Conservation (phyloP, 2,113 vertebrate genomes). For the Spilogale gracilis region DNA sequence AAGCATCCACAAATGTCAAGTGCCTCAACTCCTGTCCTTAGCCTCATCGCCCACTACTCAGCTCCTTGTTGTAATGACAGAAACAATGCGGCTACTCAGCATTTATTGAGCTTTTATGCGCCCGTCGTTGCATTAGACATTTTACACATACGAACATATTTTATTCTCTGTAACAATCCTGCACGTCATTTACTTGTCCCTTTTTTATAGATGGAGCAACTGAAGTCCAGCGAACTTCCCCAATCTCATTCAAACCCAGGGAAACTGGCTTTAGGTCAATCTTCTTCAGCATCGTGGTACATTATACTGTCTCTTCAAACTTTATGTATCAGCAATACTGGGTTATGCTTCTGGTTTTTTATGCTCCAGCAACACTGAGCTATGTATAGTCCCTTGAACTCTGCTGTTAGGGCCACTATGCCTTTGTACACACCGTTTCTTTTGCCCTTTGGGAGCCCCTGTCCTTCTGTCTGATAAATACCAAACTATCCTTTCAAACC, state of each 20-base stretch:
- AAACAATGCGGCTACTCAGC: background rate
- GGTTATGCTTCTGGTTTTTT: slow-evolving; percentile 11
- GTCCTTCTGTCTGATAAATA: background rate
- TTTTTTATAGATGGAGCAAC: background rate
- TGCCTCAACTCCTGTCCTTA: background rate
- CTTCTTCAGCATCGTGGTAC: background rate
- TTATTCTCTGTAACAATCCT: background rate
- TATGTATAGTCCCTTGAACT: background rate
- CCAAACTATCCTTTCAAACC: background rate
- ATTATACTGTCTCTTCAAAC: background rate
- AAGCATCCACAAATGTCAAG: background rate
- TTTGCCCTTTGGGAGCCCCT: background rate
- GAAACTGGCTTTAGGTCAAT: background rate
- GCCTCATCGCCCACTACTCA: background rate
- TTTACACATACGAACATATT: background rate
- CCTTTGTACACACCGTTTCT: slow-evolving; percentile 15
- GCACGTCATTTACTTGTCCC: background rate
- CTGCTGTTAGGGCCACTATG: background rate
- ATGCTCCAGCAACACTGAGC: background rate
- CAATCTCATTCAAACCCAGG: background rate
- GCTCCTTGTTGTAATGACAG: background rate
- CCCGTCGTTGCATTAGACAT: background rate
- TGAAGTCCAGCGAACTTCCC: background rate
- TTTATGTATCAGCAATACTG: background rate
- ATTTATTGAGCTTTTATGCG: slow-evolving; percentile 16